Evolutionary conservation across 2,888 invertebrate species (phyloP), one percentile per base, ranked within the genome.

Genomic region (Oscheius sp.): DNA sequence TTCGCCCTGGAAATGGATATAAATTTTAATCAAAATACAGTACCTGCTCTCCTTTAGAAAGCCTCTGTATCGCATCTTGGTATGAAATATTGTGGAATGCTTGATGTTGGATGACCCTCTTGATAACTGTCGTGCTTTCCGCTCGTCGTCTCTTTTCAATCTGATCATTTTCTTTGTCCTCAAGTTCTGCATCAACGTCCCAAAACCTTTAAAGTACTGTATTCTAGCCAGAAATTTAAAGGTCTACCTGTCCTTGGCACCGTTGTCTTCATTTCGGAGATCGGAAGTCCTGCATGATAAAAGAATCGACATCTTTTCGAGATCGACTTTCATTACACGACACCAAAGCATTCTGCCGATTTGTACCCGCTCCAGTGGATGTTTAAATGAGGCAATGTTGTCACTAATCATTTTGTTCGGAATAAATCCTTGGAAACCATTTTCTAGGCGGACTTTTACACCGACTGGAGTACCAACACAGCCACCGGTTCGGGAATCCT

Each of bases 401-500:
- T 98, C 96, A 0, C 96, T 96, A 52, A 98, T 91, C 90, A 95
- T 95, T 89, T 94, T 94, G 73, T 95, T 94, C 87, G 94, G 94
- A 85, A 98, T 94, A 89, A 96, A 97, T 0, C 96, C 96, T 16
- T 93, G 93, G 45, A 91, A 88, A 0, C 94, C 94, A 89, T 99
- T 99, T 89, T 99, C 98, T 1, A 99, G 90, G 9, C 80, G 74
- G 29, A 95, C 91, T 75, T 94, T 92, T 0, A 99, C 93, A 0
- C 99, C 99, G 0, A 94, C 94, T 0, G 98, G 95, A 89, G 95
- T 94, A 0, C 99, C 99, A 0, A 95, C 96, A 90, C 99, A 99
- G 45, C 79, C 80, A 35, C 78, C 76, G 94, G 18, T 18, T 16
- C 70, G 58, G 16, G 70, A 9, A 29, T 70, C 70, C 70, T 70